Evolutionary conservation across 2,888 invertebrate genomes (phyloP), one percentile per base, ranked within the genome.

Genomic region (Cerastis rubricosa): DNA sequence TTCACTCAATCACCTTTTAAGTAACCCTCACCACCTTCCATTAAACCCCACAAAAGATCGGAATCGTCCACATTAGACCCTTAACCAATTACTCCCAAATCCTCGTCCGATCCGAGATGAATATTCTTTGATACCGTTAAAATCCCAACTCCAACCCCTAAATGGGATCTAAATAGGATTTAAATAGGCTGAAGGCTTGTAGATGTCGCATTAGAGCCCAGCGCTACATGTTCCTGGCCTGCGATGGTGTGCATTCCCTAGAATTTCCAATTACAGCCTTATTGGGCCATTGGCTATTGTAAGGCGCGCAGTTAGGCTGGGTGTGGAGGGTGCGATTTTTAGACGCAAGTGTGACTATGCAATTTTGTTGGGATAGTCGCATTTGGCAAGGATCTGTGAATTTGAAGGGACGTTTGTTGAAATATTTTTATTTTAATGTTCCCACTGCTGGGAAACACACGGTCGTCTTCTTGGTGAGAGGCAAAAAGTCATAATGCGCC

Each of bases 261-360:
- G 93, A 89, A 93, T 92, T 92, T 91, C 94, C 95, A 95, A 95
- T 95, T 95, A 94, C 94, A 81, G 82, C 95, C 95, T 91, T 95
- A 95, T 95, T 92, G 89, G 95, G 93, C 81, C 76, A 81, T 73
- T 64, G 84, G 90, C 92, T 90, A 93, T 94, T 94, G 94, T 94
- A 89, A 86, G 87, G 80, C 76, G 81, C 43, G n/a, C 84, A 85
- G 83, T 89, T 87, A 90, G 76, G 83, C 64, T 35, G 40, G 25
- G 29, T 72, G 45, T 65, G 65, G 19, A 79, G 43, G 40, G 8
- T 65, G 43, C 68, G 74, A 76, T 70, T 83, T 76, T 76, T 75
- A 69, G 19, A 70, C 66, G 74, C 66, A 14, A 54, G 0, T 67
- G 17, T 76, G 67, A 51, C 61, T 22, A 66, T 5, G 59, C n/a